Base-by-base conservation (phyloP, 1,140 invertebrate species). In the Hesperophylax magnus region DNA sequence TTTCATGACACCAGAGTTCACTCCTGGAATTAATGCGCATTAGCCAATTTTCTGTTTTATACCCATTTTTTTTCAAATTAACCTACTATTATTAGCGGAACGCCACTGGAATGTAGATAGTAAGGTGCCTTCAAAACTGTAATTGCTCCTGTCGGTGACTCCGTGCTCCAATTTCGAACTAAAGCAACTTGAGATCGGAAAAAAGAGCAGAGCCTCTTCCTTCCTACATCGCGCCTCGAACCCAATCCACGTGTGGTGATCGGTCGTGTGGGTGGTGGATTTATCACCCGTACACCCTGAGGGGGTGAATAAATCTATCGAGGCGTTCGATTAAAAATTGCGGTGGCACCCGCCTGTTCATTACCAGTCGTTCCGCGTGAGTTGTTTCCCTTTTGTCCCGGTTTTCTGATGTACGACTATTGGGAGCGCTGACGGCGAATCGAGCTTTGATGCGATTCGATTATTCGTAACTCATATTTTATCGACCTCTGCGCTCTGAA, bases 311-410 rank as follows among this genome's bases (percentile, higher is more conserved):
- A 77, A 77, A 77, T 77, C 58, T 60, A 52, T 47, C 60, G 58
- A 77, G 61, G 76, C 76, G 76, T 77, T 77, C 76, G 60, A 77
- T 77, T 77, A 77, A 65, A 65, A 76, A 74, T 74, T 58, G 20
- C 72, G 31, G 72, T 76, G 72, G 72, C 69, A 72, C 69, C 69
- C 69, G 69, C 20, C 56, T 76, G 72, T 76, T 76, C 72, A 76
- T 76, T 76, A 76, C 72, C 72, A 27, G 72, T 76, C 56, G 72
- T 54, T 20, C 47, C 11, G 14, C 22, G 60, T 34, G 27, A 76
- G 24, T 76, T 69, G 65, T 69, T 69, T 69, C 65, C 20, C 65
- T 69, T 69, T 69, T 69, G 65, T 69, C 65, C 65, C 39, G 34
- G 31, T 69, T 69, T 69, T 18, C 31, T 69, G 65, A 39, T 69